Evolutionary conservation across 2,113 vertebrate genomes (phyloP), one percentile per base, ranked within the genome.

Genomic region (Plectropomus leopardus): DNA sequence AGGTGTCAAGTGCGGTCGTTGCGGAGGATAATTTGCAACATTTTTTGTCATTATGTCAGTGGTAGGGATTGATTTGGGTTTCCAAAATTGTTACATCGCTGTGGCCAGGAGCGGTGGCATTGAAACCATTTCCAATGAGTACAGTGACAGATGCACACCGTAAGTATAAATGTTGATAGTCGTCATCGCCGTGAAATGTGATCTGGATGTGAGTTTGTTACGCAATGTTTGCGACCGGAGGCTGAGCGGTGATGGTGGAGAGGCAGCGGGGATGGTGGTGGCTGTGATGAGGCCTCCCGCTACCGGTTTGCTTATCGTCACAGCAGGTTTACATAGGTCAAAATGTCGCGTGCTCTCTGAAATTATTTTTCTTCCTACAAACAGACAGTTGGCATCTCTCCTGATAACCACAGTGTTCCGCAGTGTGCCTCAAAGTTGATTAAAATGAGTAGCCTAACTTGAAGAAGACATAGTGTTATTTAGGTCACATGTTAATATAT

Each of bases 81-180:
- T 97, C 88, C 97, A 97, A 78, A 98, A 97, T 87, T 98, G 97
- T 93, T 97, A 98, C 92, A 95, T 98, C 85, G 97, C 96, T 0
- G 97, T 98, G 45, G 97, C 97, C 47, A 92, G 97, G 83, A 98
- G 97, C 82, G 97, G 97, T 68, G 97, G 97, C 76, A 98, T 98
- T 90, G 97, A 98, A 93, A 98, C 97, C 80, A 95, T 98, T 90
- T 95, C 96, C 86, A 98, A 98, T 73, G 97, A 98, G 50, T 97
- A 98, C 96, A 98, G 97, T 94, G 97, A 98, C 95, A 96, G 97
- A 94, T 98, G 97, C 94, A 98, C 97, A 21, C 97, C 97, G 97
- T 98, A 85, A 98, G 96, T 97, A 95, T 78, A 57, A 53, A 60
- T 13, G 48, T 19, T 71, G 64, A 80, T 34, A 53, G 30, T 48